phyloP scores from a whole-genome alignment of 2,888 invertebrate species.

The Meloe dianella region DNA sequence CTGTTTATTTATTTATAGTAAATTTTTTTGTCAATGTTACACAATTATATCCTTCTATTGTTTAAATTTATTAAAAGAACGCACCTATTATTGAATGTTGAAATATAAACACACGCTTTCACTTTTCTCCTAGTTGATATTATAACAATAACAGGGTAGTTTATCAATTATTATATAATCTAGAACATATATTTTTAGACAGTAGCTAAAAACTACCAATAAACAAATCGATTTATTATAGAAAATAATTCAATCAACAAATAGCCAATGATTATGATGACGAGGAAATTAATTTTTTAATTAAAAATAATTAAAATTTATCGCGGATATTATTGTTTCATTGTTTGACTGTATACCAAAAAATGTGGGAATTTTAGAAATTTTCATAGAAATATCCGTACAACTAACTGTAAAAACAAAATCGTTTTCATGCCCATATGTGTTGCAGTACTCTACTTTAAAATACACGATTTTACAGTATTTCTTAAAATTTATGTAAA shows the following conservation, averaged over 20 bases:
- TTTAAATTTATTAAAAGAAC: not conserved
- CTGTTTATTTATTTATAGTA: not conserved
- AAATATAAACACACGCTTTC: not conserved
- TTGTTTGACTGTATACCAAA: not conserved
- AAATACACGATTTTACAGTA: too few relatives aligned
- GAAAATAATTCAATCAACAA: too few relatives aligned
- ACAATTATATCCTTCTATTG: not conserved
- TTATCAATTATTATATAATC: not conserved
- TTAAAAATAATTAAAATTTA: not conserved
- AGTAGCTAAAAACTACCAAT: too few relatives aligned
- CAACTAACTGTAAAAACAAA: too few relatives aligned
- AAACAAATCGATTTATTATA: too few relatives aligned
- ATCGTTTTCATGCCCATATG: too few relatives aligned
- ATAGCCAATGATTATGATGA: too few relatives aligned
- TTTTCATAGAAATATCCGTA: too few relatives aligned
- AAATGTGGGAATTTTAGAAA: too few relatives aligned
- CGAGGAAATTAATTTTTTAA: not conserved
- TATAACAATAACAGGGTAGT: not conserved
- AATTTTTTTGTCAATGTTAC: not conserved
- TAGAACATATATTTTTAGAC: not conserved
- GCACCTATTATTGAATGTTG: conserved; percentile 2
- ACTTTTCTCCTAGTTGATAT: not conserved
- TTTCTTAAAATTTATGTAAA: too few relatives aligned
- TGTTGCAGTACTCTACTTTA: too few relatives aligned
- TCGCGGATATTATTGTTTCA: not conserved